A percentile compares a stretch with the other conserved stretches of the same genome.
These are phyloP conservation scores for Agrochola lota DNA, from an alignment of 2,888 invertebrate genomes.

Conservation along the genomic window DNA sequence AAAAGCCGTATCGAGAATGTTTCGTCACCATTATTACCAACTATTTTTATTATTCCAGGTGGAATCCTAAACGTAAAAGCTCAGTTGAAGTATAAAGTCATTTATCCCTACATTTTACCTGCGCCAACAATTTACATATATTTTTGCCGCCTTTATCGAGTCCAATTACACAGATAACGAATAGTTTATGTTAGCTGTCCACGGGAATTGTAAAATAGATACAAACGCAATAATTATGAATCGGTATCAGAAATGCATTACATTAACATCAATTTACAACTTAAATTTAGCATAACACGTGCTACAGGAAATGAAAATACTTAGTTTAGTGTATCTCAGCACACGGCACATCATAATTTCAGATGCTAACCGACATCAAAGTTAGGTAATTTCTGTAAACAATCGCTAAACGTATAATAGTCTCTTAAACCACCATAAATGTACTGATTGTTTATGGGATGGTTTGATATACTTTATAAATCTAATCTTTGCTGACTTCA, in stretches of 20 bases:
- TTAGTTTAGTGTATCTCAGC: slow-evolving; percentile 30
- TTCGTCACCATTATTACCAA: neutral
- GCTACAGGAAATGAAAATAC: slow-evolving; percentile 66
- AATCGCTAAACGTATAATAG: neutral
- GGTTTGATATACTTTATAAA: neutral
- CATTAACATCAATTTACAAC: slow-evolving; percentile 65
- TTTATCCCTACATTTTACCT: slow-evolving; percentile 56
- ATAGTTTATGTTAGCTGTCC: slow-evolving; percentile 69
- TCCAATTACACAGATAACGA: slow-evolving; percentile 71
- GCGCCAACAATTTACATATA: slow-evolving; percentile 60
- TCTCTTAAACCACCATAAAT: neutral
- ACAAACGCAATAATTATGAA: slow-evolving; percentile 68
- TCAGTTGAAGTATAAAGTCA: slow-evolving; percentile 49
- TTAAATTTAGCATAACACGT: slow-evolving; percentile 66
- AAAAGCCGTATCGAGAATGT: slow-evolving; percentile 17
- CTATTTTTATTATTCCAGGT: slow-evolving; percentile 5
- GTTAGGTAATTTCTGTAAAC: neutral
- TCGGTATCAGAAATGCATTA: slow-evolving; percentile 60
- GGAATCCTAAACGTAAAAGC: slow-evolving; percentile 33
- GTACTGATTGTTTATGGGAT: neutral
- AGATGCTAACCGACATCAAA: neutral
- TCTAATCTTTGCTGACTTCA: neutral
- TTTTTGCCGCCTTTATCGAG: slow-evolving; percentile 70
- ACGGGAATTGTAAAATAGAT: slow-evolving; percentile 64
- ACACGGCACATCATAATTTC: slow-evolving; percentile 9